Evolutionary conservation across 1,140 invertebrate genomes (phyloP).

Genomic region (Ips typographus): DNA sequence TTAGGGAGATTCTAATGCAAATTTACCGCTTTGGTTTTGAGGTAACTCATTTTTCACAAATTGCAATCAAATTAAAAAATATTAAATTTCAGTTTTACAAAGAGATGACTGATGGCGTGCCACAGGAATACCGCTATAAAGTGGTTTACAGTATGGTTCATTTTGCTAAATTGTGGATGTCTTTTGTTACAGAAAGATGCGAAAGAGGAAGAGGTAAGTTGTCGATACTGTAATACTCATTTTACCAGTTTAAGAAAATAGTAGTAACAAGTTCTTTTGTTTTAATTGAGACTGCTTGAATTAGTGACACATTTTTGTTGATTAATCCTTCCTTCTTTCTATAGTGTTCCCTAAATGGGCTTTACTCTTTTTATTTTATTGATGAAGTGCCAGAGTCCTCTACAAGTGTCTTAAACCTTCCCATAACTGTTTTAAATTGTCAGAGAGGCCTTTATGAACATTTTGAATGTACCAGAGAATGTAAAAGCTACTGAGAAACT

Average conservation of each 20-base stretch:
- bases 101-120: conserved; percentile 62
- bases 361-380: no score
- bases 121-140: conserved; percentile 39
- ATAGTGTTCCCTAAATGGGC: no score
- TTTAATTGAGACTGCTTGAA: no score
- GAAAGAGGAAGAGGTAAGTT: conserved; percentile 69
- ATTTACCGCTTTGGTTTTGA: conserved; percentile 89
- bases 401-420: no score
- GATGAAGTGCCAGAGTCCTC: no score
- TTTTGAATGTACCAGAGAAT: not conserved
- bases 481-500: not conserved
- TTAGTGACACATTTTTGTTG: no score
- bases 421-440: no score
- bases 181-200: conserved; percentile 78
- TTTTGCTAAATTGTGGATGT: conserved; percentile 86
- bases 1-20: conserved; percentile 81
- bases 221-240: no score
- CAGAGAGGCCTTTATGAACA: no score
- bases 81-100: conserved; percentile 68
- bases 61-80: not conserved
- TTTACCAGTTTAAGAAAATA: no score
- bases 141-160: conserved; percentile 58
- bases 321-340: no score
- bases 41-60: conserved; percentile 50
- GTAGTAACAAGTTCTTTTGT: not conserved